A percentile compares a stretch with the other conserved stretches of the same genome.
Conservation (phyloP, 2,888 invertebrate genomes). For the Hyposoter dolosus region DNA sequence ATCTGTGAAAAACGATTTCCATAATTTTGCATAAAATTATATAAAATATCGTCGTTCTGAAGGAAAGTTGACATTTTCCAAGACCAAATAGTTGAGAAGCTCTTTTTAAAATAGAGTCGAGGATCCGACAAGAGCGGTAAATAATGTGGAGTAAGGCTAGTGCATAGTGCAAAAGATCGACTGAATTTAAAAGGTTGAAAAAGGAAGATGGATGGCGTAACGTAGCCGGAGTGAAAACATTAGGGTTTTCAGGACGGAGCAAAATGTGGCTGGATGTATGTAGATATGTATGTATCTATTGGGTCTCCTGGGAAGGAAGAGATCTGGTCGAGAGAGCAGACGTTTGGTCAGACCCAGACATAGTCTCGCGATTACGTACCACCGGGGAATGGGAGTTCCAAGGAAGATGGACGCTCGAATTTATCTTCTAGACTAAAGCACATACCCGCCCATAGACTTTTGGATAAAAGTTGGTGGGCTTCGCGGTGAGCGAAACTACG, state of each 20-base stretch:
- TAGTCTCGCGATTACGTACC: slow-evolving; percentile 56
- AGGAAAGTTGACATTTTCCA: neutral
- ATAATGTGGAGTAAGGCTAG: slow-evolving; percentile 8
- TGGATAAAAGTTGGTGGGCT: slow-evolving; percentile 63
- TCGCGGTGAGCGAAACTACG: slow-evolving; percentile 25
- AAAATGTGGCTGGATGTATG: slow-evolving; percentile 9
- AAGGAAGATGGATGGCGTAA: slow-evolving; percentile 25
- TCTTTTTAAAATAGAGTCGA: slow-evolving; percentile 3
- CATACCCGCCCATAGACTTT: slow-evolving; percentile 63
- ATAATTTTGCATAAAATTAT: neutral
- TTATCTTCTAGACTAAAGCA: slow-evolving; percentile 69
- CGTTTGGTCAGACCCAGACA: slow-evolving; percentile 45
- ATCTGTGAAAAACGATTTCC: neutral
- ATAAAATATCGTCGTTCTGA: neutral
- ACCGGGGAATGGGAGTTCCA: slow-evolving; percentile 34
- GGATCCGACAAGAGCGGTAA: slow-evolving; percentile 8
- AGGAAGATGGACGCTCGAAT: slow-evolving; percentile 69
- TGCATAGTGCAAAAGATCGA: slow-evolving; percentile 12
- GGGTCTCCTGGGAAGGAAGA: slow-evolving; percentile 32
- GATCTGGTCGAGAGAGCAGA: slow-evolving; percentile 33
- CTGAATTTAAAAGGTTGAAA: slow-evolving; percentile 40
- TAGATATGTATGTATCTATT: neutral
- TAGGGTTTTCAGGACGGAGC: neutral
- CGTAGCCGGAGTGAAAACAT: slow-evolving; percentile 20
- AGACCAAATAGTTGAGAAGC: neutral